Evolutionary conservation across 2,888 invertebrate genomes (phyloP).

Genomic region (Pollenia griseotomentosa): DNA sequence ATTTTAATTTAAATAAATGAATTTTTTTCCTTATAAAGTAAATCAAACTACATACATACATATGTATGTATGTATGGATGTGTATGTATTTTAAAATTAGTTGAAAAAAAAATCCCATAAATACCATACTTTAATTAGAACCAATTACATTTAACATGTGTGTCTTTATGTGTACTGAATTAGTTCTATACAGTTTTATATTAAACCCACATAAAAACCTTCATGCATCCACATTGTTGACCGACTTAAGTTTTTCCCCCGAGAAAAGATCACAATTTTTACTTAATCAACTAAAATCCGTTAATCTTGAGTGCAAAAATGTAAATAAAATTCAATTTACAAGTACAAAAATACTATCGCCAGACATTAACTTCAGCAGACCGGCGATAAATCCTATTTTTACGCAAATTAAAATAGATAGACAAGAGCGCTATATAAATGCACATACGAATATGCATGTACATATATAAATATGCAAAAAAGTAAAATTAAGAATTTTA

Average conservation of each 20-base stretch:
- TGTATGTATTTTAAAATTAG: not conserved
- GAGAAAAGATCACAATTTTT: conserved; percentile 36
- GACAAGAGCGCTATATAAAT: conserved; percentile 26
- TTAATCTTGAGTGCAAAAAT: conserved; percentile 51
- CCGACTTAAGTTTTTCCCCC: conserved; percentile 25
- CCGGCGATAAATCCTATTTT: conserved; percentile 71
- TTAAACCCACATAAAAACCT: conserved; percentile 43
- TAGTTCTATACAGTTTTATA: not conserved
- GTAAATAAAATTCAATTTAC: not conserved
- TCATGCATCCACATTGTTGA: conserved; percentile 14
- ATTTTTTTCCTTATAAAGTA: too few relatives aligned
- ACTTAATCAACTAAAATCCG: conserved; percentile 40
- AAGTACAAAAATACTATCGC: conserved; percentile 54
- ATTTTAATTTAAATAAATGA: too few relatives aligned
- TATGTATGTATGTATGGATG: not conserved
- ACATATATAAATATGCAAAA: conserved; percentile 9
- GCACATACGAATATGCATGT: conserved; percentile 25
- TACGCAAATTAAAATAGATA: conserved; percentile 68
- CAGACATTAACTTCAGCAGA: conserved; percentile 70
- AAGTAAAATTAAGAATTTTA: not conserved
- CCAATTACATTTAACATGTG: conserved; percentile 21
- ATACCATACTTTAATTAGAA: conserved; percentile 22
- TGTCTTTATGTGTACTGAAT: not conserved
- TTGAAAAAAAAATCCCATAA: not conserved
- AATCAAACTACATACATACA: not conserved